Base-by-base conservation (phyloP, 2,888 invertebrate species). In the Agrotis ipsilon region DNA sequence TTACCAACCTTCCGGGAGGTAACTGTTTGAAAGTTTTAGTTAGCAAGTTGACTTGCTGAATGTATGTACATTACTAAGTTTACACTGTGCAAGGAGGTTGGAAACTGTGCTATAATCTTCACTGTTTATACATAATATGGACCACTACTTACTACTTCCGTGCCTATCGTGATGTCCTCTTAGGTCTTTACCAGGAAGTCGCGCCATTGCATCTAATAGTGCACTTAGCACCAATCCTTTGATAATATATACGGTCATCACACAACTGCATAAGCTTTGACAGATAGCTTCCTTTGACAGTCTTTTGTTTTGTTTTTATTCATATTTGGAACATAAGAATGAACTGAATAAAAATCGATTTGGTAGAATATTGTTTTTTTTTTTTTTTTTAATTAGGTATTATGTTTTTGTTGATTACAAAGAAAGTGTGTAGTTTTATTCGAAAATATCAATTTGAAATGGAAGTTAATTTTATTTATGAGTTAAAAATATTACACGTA, bases 171-270 rank as follows among this genome's bases (percentile, higher is more conserved):
- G 43, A 45, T 59, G 48, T 11, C 45, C 27, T 7, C 14, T 60
- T 21, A 48, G 19, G 24, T 65, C 65, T 49, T 43, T 21, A 48
- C 57, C 21, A 72, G 73, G 61, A 75, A 73, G 61, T 48, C 52
- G 74, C 61, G 66, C 52, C 57, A 19, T 19, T 61, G 66, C 75
- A 75, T 73, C 21, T 16, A 45, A n/a, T 58, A 19, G 18, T 45
- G 66, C 48, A 57, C 21, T 75, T 72, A 73, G 6, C 45, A 63
- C 51, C n/a, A 72, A 54, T 78, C 63, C 46, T 52, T 52, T 52
- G 24, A 52, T 57, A 57, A 19, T 54, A 32, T n/a, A 16, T 21
- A 3, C 54, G 19, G 32, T 39, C 18, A 39, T 59, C 45, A 55
- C 51, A n/a, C 19, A 63, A 45, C 52, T 62, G 13, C 27, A 18